Conservation (phyloP, 2,888 invertebrate species). For the Leptothorax acervorum region DNA sequence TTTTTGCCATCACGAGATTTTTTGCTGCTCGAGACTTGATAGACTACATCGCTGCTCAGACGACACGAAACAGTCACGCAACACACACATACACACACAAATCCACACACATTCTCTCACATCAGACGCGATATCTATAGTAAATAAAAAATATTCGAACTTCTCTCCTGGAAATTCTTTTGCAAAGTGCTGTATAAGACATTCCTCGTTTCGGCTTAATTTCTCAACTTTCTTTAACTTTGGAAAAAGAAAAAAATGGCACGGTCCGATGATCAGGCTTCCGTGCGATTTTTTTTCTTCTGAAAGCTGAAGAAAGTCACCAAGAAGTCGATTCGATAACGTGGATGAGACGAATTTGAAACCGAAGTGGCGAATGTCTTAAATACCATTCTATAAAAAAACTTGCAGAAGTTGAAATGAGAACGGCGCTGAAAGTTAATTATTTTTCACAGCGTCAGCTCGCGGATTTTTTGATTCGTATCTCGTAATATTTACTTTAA, state of each 20-base stretch:
- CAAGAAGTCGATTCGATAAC: background rate
- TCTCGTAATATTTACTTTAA: background rate
- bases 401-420: background rate
- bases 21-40: constrained; percentile 64
- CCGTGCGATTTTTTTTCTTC: background rate
- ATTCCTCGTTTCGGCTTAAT: background rate
- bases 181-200: background rate
- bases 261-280: background rate
- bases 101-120: constrained; percentile 7
- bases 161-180: background rate
- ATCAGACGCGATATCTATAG: background rate
- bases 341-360: background rate
- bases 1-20: constrained; percentile 52
- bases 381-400: background rate
- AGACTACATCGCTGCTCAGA: constrained; percentile 55
- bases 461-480: background rate
- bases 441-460: background rate
- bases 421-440: background rate
- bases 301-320: background rate
- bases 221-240: background rate
- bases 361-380: background rate
- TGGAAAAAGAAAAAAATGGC: background rate
- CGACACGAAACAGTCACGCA: constrained; percentile 41
- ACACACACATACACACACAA: constrained; percentile 38
- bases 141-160: constrained; percentile 20